These are phyloP conservation scores for Lasioglossum malachurum DNA, from an alignment of 2,888 invertebrate species.

Conservation along the genomic window DNA sequence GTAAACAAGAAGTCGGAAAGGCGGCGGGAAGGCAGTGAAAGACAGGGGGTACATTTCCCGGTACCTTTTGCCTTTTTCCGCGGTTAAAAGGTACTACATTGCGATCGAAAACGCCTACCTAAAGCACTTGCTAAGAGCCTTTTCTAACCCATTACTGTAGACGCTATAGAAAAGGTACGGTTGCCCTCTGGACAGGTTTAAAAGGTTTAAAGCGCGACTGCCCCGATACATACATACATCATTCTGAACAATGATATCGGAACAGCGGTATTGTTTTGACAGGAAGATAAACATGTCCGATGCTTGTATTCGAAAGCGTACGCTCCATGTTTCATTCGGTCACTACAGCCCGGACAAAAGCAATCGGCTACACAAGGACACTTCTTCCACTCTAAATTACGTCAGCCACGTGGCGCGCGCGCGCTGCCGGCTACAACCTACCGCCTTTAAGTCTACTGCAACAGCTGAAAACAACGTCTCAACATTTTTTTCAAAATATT, in stretches of 20 bases:
- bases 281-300: not conserved
- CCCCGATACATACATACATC: conserved; percentile 55
- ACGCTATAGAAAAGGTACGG: conserved; percentile 51
- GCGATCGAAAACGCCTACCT: conserved; percentile 75
- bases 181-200: conserved; percentile 62
- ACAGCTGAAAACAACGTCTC: not conserved
- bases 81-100: conserved; percentile 81
- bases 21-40: conserved; percentile 50
- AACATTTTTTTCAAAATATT: not conserved
- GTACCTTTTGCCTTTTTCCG: conserved; percentile 75
- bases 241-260: conserved; percentile 56
- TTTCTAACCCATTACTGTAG: conserved; percentile 72
- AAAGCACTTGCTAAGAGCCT: conserved; percentile 80
- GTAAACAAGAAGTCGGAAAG: conserved; percentile 46
- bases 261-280: conserved; percentile 46
- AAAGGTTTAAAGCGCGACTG: conserved; percentile 68
- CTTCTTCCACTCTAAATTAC: conserved; percentile 3
- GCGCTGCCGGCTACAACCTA: not conserved
- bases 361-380: not conserved
- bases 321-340: not conserved
- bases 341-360: not conserved
- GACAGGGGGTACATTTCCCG: conserved; percentile 64
- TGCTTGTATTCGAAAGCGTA: not conserved
- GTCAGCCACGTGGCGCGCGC: not conserved
- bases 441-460: not conserved